Evolutionary conservation across 2,113 vertebrate genomes (phyloP).

Genomic region (Falcunculus frontatus): DNA sequence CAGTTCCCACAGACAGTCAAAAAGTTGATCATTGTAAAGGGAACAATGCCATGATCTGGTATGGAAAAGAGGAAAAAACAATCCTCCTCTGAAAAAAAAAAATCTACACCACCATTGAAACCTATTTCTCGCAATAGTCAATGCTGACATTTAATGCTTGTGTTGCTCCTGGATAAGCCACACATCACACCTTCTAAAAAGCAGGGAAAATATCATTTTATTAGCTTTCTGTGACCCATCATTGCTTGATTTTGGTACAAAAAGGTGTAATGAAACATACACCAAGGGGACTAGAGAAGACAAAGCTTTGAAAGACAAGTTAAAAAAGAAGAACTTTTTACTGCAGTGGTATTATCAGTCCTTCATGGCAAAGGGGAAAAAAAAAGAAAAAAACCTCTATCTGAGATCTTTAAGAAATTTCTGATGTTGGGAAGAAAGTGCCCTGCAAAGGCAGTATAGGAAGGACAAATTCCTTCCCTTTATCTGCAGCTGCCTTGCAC

Average conservation of each 20-base stretch:
- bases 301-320: neutral
- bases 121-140: neutral
- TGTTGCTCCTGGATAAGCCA: neutral
- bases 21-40: neutral
- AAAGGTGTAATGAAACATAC: neutral
- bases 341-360: neutral
- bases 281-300: neutral
- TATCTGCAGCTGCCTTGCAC: neutral
- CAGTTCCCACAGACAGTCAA: neutral
- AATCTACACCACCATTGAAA: neutral
- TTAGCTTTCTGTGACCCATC: neutral
- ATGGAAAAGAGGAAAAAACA: neutral
- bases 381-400: accelerated
- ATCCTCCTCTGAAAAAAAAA: neutral
- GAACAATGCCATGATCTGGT: neutral
- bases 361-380: neutral
- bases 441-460: neutral
- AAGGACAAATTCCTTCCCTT: neutral
- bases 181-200: neutral
- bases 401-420: neutral
- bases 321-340: neutral
- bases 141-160: neutral
- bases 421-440: neutral
- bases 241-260: neutral
- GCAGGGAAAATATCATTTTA: neutral